Base-by-base conservation (phyloP, 1,140 invertebrate species). In the Drosophila ironensis region DNA sequence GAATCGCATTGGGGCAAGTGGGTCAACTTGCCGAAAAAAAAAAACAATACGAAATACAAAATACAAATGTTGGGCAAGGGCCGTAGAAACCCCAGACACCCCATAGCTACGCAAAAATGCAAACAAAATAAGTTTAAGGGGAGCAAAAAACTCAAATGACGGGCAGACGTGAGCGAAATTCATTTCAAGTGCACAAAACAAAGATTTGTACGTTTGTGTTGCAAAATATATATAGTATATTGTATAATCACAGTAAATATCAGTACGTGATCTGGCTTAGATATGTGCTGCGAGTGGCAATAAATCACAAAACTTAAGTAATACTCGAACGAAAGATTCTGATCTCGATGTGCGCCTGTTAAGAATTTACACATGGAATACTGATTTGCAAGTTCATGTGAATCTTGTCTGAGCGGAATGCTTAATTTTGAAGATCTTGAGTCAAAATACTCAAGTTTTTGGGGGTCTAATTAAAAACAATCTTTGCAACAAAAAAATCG, bases 1-100 rank as follows among this genome's bases (percentile, higher is more conserved):
- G 52, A 64, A 37, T 70, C 57, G 42, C 77, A 77, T 77, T 84
- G 76, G 78, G 80, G 69, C 78, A 84, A 82, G 72, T 82, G 77
- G 77, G 77, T 82, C 78, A 82, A 27, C 56, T 40, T 44, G 45
- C n/a, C 28, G n/a, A 27, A 6, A 30, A 30, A 30, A 28, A 11
- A 11, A 11, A 30, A n/a, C n/a, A 12, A 33, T 33, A 33, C 30
- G n/a, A 11, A 8, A 6, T n/a, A 12, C 33, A 37, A 37, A 14
- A 40, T 63, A 33, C 40, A 48, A 35, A 70, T 82, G 77, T 82
- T 82, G 73, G 77, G 77, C 73, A 82, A 82, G 77, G 77, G 78
- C 80, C 50, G 38, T 11, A 41, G 22, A 25, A 72, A 77, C 57
- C 64, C 72, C 50, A 66, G 40, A 30, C 20, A 20, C 52, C 41